Base-by-base conservation (phyloP, 1,140 invertebrate genomes). In the Chelonus insularis region DNA sequence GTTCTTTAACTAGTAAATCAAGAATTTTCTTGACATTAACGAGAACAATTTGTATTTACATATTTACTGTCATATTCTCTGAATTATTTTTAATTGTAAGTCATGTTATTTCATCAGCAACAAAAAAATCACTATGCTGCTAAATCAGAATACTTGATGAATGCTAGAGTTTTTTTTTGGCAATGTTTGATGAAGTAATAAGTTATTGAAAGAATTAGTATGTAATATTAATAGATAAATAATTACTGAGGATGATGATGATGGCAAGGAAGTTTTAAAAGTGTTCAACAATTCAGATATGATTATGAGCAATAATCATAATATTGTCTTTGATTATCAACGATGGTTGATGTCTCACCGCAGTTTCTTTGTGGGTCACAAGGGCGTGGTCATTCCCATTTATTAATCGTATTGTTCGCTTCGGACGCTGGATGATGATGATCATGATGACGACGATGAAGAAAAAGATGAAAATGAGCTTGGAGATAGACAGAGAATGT, bases 391-490 rank as follows among this genome's bases (percentile, higher is more conserved):
- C 51, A 37, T 11, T 55, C 20, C 32, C 39, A 57, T 55, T 47
- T 55, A 61, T 61, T 61, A 61, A 61, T 61, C 51, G 39, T 12
- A 61, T 61, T 61, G 59, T 61, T 61, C 41, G 39, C n/a, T 34
- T 60, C 39, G 29, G 25, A 55, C 39, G 39, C 21, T 43, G 23
- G 50, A 45, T 54, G 48, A 60, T 60, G 34, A 60, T 60, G 18
- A 34, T 37, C 23, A 61, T 55, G 29, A 55, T 47, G 32, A 55
- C 23, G 55, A 51, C 32, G 57, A 59, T 32, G 23, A 50, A 43
- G 25, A 47, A 48, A 25, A 23, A n/a, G 23, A 23, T 23, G 23
- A 48, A 48, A 20, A 48, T 25, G 23, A 23, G 23, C 11, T 9
- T 37, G 11, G 36, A 37, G 11, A 29, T 29, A n/a, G n/a, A n/a